phyloP scores from a whole-genome alignment of 2,888 invertebrate genomes.

The Galerucella nymphaeae region DNA sequence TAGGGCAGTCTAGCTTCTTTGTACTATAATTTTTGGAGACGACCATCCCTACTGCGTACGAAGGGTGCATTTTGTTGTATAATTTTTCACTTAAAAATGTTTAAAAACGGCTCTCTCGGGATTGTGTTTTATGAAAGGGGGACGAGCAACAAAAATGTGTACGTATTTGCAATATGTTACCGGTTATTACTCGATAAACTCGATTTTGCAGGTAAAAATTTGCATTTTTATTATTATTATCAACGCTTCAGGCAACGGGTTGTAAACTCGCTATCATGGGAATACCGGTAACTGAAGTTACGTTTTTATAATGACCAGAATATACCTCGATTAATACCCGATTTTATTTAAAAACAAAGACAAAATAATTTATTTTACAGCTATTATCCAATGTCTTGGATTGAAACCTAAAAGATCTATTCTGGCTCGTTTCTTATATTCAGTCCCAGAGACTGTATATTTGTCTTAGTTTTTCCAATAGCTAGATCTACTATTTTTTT shows the following conservation, averaged over 20 bases:
- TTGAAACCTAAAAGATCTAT: too few species aligned
- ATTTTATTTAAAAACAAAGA: too few species aligned
- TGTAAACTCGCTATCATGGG: neutral
- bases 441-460: too few species aligned
- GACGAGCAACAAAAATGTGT: slow-evolving; percentile 39
- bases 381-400: too few species aligned
- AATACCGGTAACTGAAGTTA: slow-evolving; percentile 9
- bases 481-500: too few species aligned
- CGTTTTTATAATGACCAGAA: slow-evolving; percentile 1
- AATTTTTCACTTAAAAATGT: slow-evolving; percentile 45
- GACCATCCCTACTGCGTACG: slow-evolving; percentile 24
- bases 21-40: slow-evolving; percentile 52
- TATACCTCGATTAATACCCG: neutral
- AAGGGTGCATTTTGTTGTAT: slow-evolving; percentile 41
- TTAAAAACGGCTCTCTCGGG: slow-evolving; percentile 29
- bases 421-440: too few species aligned
- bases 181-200: slow-evolving; percentile 36
- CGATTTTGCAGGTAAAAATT: slow-evolving; percentile 43
- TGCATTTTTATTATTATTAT: slow-evolving; percentile 34
- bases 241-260: slow-evolving; percentile 11
- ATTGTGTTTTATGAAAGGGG: slow-evolving; percentile 32
- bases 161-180: slow-evolving; percentile 40
- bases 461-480: too few species aligned
- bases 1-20: slow-evolving; percentile 41
- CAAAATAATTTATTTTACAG: too few species aligned